Percentiles rank a stretch among this genome's conserved stretches.
phyloP scores from a whole-genome alignment of 1,140 invertebrate genomes.

The Parapsyche elsis region DNA sequence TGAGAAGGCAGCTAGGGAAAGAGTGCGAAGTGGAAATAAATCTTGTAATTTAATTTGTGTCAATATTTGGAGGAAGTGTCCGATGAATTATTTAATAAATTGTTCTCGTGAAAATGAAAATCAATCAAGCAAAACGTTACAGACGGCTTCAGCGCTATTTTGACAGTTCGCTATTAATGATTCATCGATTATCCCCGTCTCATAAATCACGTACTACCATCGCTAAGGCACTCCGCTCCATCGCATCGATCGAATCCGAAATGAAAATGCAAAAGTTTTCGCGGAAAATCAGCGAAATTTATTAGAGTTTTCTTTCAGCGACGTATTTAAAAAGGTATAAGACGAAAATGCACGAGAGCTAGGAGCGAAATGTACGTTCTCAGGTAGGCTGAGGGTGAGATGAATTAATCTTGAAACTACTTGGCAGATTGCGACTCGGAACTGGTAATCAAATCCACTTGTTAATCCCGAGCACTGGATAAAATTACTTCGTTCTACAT shows the following conservation, averaged over 20 bases:
- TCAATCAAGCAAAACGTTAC: conserved; percentile 25
- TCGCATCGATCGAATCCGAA: neutral
- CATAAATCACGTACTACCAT: conserved; percentile 2
- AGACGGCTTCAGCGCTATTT: conserved; percentile 33
- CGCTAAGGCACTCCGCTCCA: neutral
- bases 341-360: neutral
- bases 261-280: neutral
- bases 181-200: conserved; percentile 33
- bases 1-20: neutral
- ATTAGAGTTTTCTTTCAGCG: neutral
- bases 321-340: neutral
- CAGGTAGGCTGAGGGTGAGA: conserved; percentile 31
- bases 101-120: conserved; percentile 35
- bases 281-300: neutral
- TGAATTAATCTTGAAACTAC: conserved; percentile 51
- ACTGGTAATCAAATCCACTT: conserved; percentile 49
- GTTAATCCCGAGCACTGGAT: conserved; percentile 44
- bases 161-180: conserved; percentile 39
- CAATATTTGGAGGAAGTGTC: conserved; percentile 16
- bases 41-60: conserved; percentile 22
- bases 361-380: neutral
- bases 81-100: conserved; percentile 23
- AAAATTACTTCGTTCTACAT: conserved; percentile 37
- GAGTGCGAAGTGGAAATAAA: conserved; percentile 11
- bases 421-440: conserved; percentile 34